Evolutionary conservation across 2,797 vertebrate species (phyloP).

Genomic region (Arctocebus calabarensis): DNA sequence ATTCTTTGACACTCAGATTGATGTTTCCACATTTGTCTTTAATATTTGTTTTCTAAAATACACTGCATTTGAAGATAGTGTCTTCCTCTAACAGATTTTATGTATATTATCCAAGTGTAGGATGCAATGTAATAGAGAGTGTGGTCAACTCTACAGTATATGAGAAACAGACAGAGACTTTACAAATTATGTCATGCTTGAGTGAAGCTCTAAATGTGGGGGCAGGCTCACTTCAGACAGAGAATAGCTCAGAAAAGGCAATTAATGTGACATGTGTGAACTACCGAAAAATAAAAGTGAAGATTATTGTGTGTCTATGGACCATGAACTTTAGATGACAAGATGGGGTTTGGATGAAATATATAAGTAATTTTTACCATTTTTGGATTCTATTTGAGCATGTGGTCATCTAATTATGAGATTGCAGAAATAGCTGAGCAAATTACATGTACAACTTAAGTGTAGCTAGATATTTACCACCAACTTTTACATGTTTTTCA

Average conservation of each 20-base stretch:
- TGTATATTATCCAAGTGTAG: neutral
- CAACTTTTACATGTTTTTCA: neutral
- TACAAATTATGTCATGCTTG: neutral
- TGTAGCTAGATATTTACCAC: neutral
- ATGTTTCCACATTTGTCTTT: neutral
- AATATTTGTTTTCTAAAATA: neutral
- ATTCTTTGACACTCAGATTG: neutral
- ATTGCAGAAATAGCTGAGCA: neutral
- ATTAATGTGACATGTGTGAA: neutral
- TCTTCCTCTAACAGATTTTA: neutral
- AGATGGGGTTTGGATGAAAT: neutral
- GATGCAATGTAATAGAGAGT: neutral
- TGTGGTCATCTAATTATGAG: neutral
- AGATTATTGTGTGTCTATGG: neutral
- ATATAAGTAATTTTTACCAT: neutral
- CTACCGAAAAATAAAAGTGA: neutral
- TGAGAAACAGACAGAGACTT: slow-evolving; percentile 3
- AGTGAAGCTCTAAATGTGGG: neutral
- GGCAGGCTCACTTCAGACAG: neutral
- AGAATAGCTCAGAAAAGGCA: neutral
- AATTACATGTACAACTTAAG: neutral
- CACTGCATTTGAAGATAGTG: neutral
- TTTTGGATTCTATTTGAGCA: neutral
- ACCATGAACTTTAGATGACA: neutral
- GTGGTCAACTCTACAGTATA: neutral